Percentiles rank a stretch among this genome's conserved stretches.
phyloP scores from a whole-genome alignment of 2,888 invertebrate genomes.

The Globia sparganii region DNA sequence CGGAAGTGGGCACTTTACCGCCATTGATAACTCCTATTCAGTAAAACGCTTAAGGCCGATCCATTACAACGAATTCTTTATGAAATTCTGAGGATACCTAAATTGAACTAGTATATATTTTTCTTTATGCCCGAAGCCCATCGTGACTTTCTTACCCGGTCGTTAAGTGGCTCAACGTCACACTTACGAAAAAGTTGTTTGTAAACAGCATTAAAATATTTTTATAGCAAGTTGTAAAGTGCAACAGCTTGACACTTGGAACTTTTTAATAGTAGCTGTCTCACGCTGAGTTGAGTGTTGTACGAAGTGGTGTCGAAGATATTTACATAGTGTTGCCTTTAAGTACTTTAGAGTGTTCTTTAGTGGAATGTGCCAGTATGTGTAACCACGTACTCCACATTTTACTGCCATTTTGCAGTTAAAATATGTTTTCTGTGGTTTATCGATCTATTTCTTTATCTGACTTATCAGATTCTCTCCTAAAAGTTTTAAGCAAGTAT shows the following conservation, averaged over 20 bases:
- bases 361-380: background rate
- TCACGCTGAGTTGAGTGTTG: conserved; percentile 31
- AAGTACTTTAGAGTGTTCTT: conserved; percentile 2
- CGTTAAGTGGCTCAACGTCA: conserved; percentile 62
- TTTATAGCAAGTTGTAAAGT: conserved; percentile 60
- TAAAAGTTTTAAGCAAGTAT: background rate
- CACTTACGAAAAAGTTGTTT: conserved; percentile 54
- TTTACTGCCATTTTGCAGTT: background rate
- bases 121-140: conserved; percentile 47
- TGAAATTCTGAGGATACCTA: conserved; percentile 61
- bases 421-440: background rate
- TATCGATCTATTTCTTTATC: background rate
- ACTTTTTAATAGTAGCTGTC: conserved; percentile 60
- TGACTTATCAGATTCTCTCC: too few species aligned
- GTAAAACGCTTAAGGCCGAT: conserved; percentile 74
- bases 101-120: conserved; percentile 64
- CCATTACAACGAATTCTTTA: conserved; percentile 74
- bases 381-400: background rate
- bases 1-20: conserved; percentile 77
- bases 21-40: conserved; percentile 79
- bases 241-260: conserved; percentile 60
- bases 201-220: conserved; percentile 68
- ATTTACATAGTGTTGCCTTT: conserved; percentile 23
- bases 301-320: conserved; percentile 35
- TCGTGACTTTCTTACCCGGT: conserved; percentile 34